Percentiles rank a stretch among this genome's conserved stretches.
These are phyloP conservation scores for Clarias laeviceps DNA, from an alignment of 2,797 vertebrate species.

Conservation along the genomic window DNA sequence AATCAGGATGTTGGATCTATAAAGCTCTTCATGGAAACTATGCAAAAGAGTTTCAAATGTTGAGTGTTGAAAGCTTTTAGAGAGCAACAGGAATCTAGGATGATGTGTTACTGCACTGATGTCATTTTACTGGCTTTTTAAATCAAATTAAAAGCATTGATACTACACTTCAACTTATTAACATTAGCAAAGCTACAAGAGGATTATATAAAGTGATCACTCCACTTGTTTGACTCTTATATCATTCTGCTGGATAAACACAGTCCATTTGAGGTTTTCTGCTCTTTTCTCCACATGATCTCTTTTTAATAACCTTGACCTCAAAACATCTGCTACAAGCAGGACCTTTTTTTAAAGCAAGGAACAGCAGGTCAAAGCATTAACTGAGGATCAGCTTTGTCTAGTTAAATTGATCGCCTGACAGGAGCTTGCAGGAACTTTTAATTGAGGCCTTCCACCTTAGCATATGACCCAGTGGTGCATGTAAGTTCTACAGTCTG, in stretches of 20 bases:
- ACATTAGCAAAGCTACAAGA: neutral
- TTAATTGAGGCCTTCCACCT: constrained; percentile 43
- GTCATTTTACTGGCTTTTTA: constrained; percentile 11
- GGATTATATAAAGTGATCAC: neutral
- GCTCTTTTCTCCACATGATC: neutral
- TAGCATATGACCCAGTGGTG: constrained; percentile 20
- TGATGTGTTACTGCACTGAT: neutral
- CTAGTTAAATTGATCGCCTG: constrained; percentile 34
- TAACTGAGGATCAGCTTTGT: constrained; percentile 29
- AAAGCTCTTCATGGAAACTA: constrained; percentile 48
- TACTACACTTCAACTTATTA: neutral
- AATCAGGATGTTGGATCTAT: constrained; percentile 59
- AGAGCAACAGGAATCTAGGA: constrained; percentile 34
- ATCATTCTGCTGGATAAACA: constrained; percentile 48
- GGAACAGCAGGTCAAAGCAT: constrained; percentile 16
- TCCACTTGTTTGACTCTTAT: neutral
- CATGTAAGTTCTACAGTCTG: neutral
- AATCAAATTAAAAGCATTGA: neutral
- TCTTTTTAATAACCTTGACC: constrained; percentile 19
- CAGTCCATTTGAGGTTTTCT: constrained; percentile 12
- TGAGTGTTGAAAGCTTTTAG: constrained; percentile 40
- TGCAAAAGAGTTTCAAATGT: constrained; percentile 43
- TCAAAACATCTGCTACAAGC: constrained; percentile 20
- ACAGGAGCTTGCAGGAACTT: constrained; percentile 32
- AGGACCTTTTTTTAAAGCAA: neutral